Evolutionary conservation across 2,888 invertebrate species (phyloP), one percentile per base, ranked within the genome.

Genomic region (Caenorhabditis afra): DNA sequence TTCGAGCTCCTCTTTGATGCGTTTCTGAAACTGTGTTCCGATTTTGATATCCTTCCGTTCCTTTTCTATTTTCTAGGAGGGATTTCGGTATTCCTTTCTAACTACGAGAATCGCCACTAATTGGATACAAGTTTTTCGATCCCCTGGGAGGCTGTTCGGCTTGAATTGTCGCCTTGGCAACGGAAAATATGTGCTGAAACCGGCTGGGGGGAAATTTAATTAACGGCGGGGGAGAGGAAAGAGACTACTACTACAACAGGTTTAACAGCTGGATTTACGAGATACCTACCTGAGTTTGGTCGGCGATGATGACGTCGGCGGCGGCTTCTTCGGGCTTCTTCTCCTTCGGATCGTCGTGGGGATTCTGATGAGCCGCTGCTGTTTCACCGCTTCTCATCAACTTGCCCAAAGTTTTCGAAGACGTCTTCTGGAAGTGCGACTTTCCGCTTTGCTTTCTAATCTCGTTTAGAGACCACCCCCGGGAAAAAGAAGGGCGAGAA

Each of bases 351-450:
- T 59, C 12, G 68, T 61, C 2, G 68, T 61, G 1, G n/a, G 55
- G 20, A 50, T 20, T 49, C 20, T 41, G 71, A 41, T 57, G 55
- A 71, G 62, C 37, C 37, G 70, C 47, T 49, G 23, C 39, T 0
- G 62, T 57, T 41, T 37, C 47, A 57, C 71, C 57, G 18, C 41
- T 71, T 64, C 35, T 55, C 71, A 71, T 71, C 57, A 62, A 71
- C 41, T 49, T 62, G 47, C 57, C 71, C 71, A 71, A 71, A 55
- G 47, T 64, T 64, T 71, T 71, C 14, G 71, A 71, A 71, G 71
- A 29, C 62, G 62, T 64, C 71, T 71, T 71, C 71, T 71, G 76
- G 18, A 76, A 71, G 52, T 11, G 11, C 12, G 2, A 8, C 4
- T 11, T 14, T 11, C 12, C 14, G 3, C 4, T 11, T 14, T 11